Percentiles rank a stretch among this genome's conserved stretches.
These are phyloP conservation scores for Rhinolophus sinicus DNA, from an alignment of 2,113 vertebrate genomes.

Conservation along the genomic window DNA sequence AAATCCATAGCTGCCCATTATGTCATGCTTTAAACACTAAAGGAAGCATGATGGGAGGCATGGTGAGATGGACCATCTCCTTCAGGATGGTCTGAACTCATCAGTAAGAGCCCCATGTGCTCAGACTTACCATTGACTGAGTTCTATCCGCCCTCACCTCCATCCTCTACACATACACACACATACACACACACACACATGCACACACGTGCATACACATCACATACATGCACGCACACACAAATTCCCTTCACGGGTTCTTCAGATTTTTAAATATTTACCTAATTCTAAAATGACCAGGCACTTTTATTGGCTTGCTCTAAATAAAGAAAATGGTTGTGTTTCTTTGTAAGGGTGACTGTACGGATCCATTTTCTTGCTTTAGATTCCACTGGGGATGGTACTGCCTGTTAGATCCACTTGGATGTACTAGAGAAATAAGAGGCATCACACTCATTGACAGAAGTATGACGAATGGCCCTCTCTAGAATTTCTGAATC, in stretches of 20 bases:
- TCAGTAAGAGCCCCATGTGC: neutral
- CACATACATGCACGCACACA: neutral
- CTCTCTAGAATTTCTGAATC: neutral
- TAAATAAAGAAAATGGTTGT: neutral
- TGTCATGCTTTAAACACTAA: neutral
- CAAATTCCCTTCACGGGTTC: neutral
- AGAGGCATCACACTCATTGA: neutral
- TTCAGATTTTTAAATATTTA: neutral
- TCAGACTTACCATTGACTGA: neutral
- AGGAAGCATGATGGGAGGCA: accelerated
- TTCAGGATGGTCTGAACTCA: neutral
- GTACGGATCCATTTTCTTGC: neutral
- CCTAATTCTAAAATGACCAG: neutral
- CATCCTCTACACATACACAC: neutral
- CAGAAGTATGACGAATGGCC: neutral
- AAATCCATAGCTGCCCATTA: neutral
- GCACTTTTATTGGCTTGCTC: neutral
- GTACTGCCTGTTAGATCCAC: neutral
- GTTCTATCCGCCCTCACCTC: neutral
- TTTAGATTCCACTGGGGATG: neutral
- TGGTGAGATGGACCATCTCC: neutral
- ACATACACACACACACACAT: neutral
- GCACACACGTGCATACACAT: neutral
- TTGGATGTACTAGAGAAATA: neutral
- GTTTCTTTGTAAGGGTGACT: neutral